These are phyloP conservation scores for Omphaloscelis lunosa DNA, from an alignment of 2,888 invertebrate genomes.

Conservation along the genomic window DNA sequence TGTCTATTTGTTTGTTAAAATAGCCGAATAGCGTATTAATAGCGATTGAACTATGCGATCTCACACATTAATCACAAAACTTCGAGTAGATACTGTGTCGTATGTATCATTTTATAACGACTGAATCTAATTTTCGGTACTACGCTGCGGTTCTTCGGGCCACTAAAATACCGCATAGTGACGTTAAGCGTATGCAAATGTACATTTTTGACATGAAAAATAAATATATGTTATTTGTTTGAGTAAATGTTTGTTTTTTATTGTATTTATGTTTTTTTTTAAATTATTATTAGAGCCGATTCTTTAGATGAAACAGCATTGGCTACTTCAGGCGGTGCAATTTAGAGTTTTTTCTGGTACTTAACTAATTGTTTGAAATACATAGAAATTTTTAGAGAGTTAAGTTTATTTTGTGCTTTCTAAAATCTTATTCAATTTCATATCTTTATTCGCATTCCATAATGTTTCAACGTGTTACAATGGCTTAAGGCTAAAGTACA, in stretches of 20 bases:
- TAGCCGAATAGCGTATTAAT: slow-evolving; percentile 68
- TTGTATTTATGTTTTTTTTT: slow-evolving; percentile 21
- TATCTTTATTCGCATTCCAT: too few relatives aligned
- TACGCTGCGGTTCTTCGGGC: slow-evolving; percentile 12
- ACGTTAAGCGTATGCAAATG: slow-evolving; percentile 63
- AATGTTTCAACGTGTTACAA: too few relatives aligned
- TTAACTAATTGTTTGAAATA: neutral
- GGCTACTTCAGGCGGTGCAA: neutral
- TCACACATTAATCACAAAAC: slow-evolving; percentile 60
- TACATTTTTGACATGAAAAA: slow-evolving; percentile 27
- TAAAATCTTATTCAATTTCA: neutral
- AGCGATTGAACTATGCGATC: slow-evolving; percentile 58
- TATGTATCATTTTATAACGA: slow-evolving; percentile 45
- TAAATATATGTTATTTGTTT: slow-evolving; percentile 26
- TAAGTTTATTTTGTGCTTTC: neutral
- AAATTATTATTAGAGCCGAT: neutral
- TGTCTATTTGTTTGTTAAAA: slow-evolving; percentile 73
- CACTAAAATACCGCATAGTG: slow-evolving; percentile 49
- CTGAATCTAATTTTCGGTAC: slow-evolving; percentile 31
- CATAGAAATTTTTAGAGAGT: neutral
- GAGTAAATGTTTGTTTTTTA: slow-evolving; percentile 38
- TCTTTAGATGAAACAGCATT: neutral
- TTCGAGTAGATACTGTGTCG: slow-evolving; percentile 13
- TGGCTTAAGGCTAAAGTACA: too few relatives aligned
- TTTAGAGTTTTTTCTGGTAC: neutral